phyloP scores from a whole-genome alignment of 2,888 invertebrate genomes.

The Pollenia griseotomentosa region DNA sequence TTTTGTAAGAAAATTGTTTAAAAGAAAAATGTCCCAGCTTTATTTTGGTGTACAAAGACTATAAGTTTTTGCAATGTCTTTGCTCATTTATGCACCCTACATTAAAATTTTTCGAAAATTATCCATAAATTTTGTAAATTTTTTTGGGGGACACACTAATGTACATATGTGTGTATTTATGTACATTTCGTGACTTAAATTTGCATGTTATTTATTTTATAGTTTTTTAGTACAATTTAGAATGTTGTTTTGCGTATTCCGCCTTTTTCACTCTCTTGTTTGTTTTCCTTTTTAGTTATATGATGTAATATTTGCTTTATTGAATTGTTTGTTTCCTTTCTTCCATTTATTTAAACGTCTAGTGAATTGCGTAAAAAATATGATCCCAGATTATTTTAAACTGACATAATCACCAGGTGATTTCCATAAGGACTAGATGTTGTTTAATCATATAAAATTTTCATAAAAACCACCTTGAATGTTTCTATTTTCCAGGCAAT shows the following conservation, averaged over 20 bases:
- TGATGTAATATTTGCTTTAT: constrained; percentile 46
- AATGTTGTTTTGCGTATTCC: constrained; percentile 50
- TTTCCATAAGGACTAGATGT: not conserved
- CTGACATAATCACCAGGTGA: not conserved
- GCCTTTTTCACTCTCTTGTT: constrained; percentile 3
- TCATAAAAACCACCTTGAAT: not conserved
- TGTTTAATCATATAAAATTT: not conserved
- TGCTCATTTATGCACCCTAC: too few relatives aligned
- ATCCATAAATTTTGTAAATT: too few relatives aligned
- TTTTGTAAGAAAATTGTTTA: too few relatives aligned
- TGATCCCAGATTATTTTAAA: not conserved
- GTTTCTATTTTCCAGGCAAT: too few relatives aligned
- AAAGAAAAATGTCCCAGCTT: too few relatives aligned
- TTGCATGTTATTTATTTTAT: constrained; percentile 35
- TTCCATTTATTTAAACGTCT: not conserved
- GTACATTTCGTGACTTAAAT: constrained; percentile 47
- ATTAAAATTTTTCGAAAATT: too few relatives aligned
- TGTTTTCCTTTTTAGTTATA: not conserved
- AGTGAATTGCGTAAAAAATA: not conserved
- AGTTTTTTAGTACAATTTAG: constrained; percentile 50
- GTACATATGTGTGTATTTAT: too few relatives aligned
- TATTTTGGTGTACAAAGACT: too few relatives aligned
- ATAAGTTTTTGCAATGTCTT: too few relatives aligned
- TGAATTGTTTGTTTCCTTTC: not conserved
- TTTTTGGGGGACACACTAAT: too few relatives aligned